Evolutionary conservation across 2,113 vertebrate genomes (phyloP).

Genomic region (Falco punctatus): DNA sequence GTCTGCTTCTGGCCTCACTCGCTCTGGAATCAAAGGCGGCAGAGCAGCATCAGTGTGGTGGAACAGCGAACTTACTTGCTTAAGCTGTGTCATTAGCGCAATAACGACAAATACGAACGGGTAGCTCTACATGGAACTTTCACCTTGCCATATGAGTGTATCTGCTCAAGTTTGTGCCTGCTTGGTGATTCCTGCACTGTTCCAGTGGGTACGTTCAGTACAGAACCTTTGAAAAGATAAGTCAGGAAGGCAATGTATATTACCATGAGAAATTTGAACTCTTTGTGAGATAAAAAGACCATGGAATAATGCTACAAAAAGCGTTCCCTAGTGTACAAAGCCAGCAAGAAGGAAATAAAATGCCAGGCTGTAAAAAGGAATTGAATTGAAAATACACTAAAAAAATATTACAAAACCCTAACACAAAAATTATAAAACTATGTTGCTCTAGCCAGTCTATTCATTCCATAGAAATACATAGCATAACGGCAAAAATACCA

Average conservation of each 20-base stretch:
- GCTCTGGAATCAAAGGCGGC: not conserved
- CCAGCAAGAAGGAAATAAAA: not conserved
- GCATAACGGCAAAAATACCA: not conserved
- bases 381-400: not conserved
- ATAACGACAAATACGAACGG: not conserved
- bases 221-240: not conserved
- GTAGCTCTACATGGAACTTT: not conserved
- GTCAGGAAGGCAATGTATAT: not conserved
- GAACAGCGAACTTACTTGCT: rapidly evolving
- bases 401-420: not conserved
- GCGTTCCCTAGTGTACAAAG: not conserved
- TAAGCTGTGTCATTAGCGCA: not conserved
- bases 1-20: not conserved
- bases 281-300: not conserved
- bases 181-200: not conserved
- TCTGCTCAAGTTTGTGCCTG: not conserved
- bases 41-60: rapidly evolving
- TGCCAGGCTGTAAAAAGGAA: not conserved
- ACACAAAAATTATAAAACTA: not conserved
- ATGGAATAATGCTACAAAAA: not conserved
- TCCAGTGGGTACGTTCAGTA: rapidly evolving
- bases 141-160: rapidly evolving
- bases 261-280: not conserved
- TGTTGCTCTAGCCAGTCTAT: not conserved
- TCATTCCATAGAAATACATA: not conserved